Evolutionary conservation across 2,113 vertebrate genomes (phyloP).

Genomic region (Rhadina sibilatrix): DNA sequence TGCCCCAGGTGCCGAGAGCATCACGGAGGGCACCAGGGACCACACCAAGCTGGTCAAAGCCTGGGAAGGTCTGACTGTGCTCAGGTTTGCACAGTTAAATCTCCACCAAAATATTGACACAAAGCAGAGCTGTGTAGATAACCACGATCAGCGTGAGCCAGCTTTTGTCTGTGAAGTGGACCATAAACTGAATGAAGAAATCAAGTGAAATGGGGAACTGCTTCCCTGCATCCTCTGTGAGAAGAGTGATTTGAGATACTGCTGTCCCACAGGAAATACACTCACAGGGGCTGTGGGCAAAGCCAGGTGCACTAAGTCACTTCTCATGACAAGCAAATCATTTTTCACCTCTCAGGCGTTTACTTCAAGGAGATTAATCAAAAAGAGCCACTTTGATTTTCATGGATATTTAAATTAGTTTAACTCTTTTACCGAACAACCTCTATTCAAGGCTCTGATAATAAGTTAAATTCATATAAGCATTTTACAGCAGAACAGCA

Average conservation of each 20-base stretch:
- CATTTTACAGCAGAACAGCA: background rate
- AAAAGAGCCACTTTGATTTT: background rate
- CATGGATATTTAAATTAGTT: background rate
- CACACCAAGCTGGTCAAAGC: accelerated
- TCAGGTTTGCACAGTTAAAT: background rate
- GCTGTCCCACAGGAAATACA: background rate
- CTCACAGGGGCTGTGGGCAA: background rate
- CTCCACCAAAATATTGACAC: background rate
- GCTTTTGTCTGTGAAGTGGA: background rate
- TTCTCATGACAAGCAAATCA: background rate
- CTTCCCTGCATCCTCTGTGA: background rate
- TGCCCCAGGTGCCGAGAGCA: accelerated
- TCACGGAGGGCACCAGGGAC: accelerated
- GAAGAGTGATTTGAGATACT: background rate
- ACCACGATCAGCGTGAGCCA: background rate
- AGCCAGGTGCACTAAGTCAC: background rate
- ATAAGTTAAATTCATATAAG: background rate
- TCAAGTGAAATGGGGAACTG: background rate
- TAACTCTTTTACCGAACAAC: background rate
- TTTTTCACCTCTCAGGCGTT: background rate
- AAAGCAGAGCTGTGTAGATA: background rate
- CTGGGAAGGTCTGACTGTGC: background rate
- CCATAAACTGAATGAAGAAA: background rate
- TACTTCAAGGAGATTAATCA: conserved; percentile 3
- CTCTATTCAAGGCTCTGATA: background rate